These are phyloP conservation scores for Cydia splendana DNA, from an alignment of 1,140 invertebrate species.

Conservation along the genomic window DNA sequence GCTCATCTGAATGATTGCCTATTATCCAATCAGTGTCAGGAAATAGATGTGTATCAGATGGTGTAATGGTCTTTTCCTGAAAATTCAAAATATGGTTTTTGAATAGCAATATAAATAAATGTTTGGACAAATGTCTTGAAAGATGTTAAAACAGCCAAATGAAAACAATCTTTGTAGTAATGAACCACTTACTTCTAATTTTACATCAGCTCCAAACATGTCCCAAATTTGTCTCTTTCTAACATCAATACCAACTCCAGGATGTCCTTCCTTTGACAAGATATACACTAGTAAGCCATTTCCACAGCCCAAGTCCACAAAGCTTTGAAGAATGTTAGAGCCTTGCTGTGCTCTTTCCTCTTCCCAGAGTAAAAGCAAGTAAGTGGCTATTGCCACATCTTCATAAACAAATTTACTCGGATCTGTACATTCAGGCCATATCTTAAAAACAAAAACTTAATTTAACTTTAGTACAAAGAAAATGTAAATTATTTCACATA, in stretches of 20 bases:
- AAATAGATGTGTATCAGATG: conserved; percentile 85
- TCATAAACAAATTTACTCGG: conserved; percentile 97
- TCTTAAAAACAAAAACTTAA: conserved; percentile 74
- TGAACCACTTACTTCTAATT: conserved; percentile 58
- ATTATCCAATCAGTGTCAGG: conserved; percentile 95
- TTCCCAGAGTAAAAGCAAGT: conserved; percentile 91
- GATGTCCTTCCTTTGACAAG: conserved; percentile 89
- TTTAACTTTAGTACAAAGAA: background rate
- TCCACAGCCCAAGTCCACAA: conserved; percentile 97
- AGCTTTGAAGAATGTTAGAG: conserved; percentile 81
- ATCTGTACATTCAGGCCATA: conserved; percentile 95
- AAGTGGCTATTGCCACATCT: conserved; percentile 96
- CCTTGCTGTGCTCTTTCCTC: conserved; percentile 73
- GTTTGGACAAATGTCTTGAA: background rate
- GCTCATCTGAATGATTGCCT: conserved; percentile 99
- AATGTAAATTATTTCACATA: conserved; percentile 32
- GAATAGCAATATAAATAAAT: background rate
- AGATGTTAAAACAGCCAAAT: background rate
- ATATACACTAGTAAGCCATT: conserved; percentile 97
- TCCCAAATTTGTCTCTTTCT: conserved; percentile 95
- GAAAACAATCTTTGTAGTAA: background rate
- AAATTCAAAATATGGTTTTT: conserved; percentile 47
- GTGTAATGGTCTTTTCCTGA: conserved; percentile 84
- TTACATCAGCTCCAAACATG: conserved; percentile 82
- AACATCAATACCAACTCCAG: conserved; percentile 95